A percentile compares a stretch with the other conserved stretches of the same genome.
Conservation (phyloP, 2,797 vertebrate genomes). For the Naso thynnoides region DNA sequence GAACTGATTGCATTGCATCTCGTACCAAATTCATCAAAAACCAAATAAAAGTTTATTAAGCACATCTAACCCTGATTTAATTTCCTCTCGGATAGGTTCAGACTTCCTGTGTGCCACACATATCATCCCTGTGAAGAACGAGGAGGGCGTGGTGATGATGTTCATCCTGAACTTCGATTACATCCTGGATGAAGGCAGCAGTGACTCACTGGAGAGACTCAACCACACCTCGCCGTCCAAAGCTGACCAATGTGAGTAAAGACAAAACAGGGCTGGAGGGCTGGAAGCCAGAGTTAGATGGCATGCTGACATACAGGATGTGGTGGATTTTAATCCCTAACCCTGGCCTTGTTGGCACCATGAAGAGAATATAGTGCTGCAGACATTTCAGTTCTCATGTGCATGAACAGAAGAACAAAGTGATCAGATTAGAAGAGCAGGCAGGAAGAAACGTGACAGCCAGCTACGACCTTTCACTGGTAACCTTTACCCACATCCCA, state of each 20-base stretch:
- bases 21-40: slow-evolving; percentile 1
- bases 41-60: not conserved
- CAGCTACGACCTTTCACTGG: slow-evolving; percentile 33
- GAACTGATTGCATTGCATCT: not conserved
- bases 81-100: slow-evolving; percentile 85
- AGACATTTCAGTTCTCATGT: not conserved
- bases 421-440: not conserved
- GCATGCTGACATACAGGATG: not conserved
- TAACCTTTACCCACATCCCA: slow-evolving; percentile 38
- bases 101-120: slow-evolving; percentile 97
- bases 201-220: slow-evolving; percentile 89
- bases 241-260: slow-evolving; percentile 91
- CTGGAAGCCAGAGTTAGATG: not conserved
- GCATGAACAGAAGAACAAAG: not conserved
- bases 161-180: slow-evolving; percentile 99
- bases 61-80: slow-evolving; percentile 20
- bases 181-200: slow-evolving; percentile 89
- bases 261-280: not conserved
- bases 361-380: not conserved
- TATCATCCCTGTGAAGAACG: slow-evolving; percentile 98
- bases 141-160: slow-evolving; percentile 99
- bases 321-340: not conserved
- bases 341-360: not conserved
- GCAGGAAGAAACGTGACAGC: slow-evolving; percentile 3
- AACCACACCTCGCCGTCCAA: slow-evolving; percentile 92